Evolutionary conservation across 2,888 invertebrate genomes (phyloP).

Genomic region (Macrophya annulata): DNA sequence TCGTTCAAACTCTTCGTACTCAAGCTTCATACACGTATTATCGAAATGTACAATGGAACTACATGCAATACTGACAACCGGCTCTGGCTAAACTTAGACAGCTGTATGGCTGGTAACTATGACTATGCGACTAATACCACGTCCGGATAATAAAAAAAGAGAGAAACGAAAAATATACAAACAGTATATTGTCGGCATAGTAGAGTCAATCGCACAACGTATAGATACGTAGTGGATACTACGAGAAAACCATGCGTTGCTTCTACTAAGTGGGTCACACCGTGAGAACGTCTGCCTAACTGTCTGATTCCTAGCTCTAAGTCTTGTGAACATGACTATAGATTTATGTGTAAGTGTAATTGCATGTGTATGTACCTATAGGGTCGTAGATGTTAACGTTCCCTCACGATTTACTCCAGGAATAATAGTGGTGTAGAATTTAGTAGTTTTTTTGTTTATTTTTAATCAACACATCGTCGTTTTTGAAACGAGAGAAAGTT

Average conservation of each 20-base stretch:
- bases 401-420: not conserved
- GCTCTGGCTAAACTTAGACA: not conserved
- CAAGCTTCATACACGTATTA: not conserved
- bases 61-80: not conserved
- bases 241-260: conserved; percentile 47
- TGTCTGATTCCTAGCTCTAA: conserved; percentile 8
- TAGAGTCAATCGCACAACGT: conserved; percentile 20
- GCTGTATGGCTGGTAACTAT: not conserved
- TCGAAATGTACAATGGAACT: not conserved
- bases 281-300: conserved; percentile 66
- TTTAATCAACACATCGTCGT: not conserved
- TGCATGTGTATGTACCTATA: not conserved
- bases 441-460: not conserved
- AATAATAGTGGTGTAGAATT: not conserved
- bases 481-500: conserved; percentile 6
- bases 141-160: conserved; percentile 26
- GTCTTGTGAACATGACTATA: not conserved
- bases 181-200: not conserved
- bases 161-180: not conserved
- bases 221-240: conserved; percentile 5
- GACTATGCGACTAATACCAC: conserved; percentile 11
- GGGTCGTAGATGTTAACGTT: not conserved
- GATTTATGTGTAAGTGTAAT: not conserved
- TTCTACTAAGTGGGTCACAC: conserved; percentile 66
- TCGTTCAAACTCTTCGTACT: too few relatives aligned